A percentile compares a stretch with the other conserved stretches of the same genome.
These are phyloP conservation scores for Centropus unirufus DNA, from an alignment of 2,113 vertebrate species.

Conservation along the genomic window DNA sequence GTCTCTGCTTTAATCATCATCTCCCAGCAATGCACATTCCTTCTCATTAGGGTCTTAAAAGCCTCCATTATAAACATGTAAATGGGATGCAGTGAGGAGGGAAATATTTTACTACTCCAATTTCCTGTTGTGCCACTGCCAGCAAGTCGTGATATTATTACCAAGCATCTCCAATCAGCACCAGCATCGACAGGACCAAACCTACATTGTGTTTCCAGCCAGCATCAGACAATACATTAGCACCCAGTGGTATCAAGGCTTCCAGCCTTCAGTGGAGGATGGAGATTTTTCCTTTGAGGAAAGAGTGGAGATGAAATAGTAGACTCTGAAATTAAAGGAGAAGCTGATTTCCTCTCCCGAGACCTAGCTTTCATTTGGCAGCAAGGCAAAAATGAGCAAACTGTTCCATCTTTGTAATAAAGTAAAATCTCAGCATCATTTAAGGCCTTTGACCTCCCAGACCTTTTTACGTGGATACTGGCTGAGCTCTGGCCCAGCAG, in stretches of 20 bases:
- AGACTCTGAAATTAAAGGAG: not conserved
- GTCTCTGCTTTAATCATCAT: slow-evolving; percentile 73
- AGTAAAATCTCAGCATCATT: not conserved
- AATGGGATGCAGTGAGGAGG: slow-evolving; percentile 78
- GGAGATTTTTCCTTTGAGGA: not conserved
- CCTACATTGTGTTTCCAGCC: not conserved
- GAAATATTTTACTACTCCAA: slow-evolving; percentile 79
- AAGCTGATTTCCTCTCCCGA: not conserved
- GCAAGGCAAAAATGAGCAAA: not conserved
- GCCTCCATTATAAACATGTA: slow-evolving; percentile 79
- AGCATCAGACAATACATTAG: not conserved
- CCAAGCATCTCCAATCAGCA: slow-evolving; percentile 50
- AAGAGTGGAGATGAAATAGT: not conserved
- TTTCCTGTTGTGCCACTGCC: slow-evolving; percentile 77
- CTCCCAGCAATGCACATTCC: slow-evolving; percentile 75
- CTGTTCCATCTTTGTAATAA: accelerated
- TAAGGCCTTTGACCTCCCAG: not conserved
- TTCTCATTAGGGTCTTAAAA: slow-evolving; percentile 80
- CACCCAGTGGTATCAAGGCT: not conserved
- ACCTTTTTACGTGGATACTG: not conserved
- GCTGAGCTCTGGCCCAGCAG: not conserved
- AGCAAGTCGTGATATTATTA: slow-evolving; percentile 37
- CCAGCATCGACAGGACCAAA: not conserved
- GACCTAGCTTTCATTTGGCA: not conserved
- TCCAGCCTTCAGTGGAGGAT: not conserved